phyloP scores from a whole-genome alignment of 30 jellyfish, hydroid and myxozoan species.

The Pelagia noctiluca region DNA sequence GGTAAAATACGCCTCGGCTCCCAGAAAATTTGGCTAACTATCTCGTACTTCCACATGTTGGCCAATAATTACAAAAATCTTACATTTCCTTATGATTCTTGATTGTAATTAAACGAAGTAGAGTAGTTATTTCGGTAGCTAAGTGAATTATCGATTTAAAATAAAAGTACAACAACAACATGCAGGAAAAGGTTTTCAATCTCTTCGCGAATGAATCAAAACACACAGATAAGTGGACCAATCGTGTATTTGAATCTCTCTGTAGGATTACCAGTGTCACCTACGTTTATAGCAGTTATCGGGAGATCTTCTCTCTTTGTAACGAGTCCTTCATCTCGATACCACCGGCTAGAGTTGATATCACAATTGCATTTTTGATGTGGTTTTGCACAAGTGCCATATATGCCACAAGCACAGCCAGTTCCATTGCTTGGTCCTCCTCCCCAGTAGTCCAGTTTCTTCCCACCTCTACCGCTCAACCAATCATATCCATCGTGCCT shows the following conservation, averaged over 20 bases:
- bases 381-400: not conserved
- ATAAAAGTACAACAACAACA: too few species aligned
- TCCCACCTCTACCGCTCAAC: slow-evolving; percentile 1
- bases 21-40: too few species aligned
- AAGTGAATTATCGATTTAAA: too few species aligned
- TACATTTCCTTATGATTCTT: too few species aligned
- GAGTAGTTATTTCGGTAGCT: too few species aligned
- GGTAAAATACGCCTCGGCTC: too few species aligned
- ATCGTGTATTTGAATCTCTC: not conserved
- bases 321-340: not conserved
- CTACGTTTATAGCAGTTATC: not conserved
- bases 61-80: too few species aligned
- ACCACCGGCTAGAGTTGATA: not conserved
- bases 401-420: slow-evolving; percentile 12
- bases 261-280: slow-evolving; percentile 6
- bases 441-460: slow-evolving; percentile 1
- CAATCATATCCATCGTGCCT: not conserved
- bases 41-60: too few species aligned
- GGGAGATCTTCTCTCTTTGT: slow-evolving; percentile 4
- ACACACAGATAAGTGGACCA: not conserved
- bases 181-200: too few species aligned
- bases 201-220: too few species aligned
- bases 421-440: slow-evolving; percentile 20
- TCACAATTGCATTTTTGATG: slow-evolving; percentile 1
- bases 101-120: too few species aligned